Conservation (phyloP, 2,113 vertebrate genomes). For the Hemibagrus wyckioides region DNA sequence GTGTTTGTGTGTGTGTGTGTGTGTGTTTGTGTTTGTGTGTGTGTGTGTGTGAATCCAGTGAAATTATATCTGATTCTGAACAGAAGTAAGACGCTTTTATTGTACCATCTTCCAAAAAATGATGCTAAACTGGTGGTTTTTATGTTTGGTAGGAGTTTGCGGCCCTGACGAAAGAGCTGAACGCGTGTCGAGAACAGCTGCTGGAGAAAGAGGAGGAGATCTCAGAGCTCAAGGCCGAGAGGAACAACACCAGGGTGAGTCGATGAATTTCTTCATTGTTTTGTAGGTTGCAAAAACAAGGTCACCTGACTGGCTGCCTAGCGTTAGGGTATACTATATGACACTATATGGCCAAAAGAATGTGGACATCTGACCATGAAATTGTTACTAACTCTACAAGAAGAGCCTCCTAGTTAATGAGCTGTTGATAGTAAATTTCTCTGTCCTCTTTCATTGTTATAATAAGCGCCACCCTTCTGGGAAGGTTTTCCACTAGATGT, state of each 20-base stretch:
- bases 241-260: constrained; percentile 95
- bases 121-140: constrained; percentile 23
- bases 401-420: no score
- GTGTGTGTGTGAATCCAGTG: not conserved
- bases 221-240: constrained; percentile 97
- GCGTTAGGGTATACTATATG: no score
- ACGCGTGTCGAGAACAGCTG: constrained; percentile 93
- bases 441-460: not conserved
- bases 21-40: not conserved
- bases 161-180: constrained; percentile 95
- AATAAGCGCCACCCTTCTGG: not conserved
- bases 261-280: not conserved
- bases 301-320: not conserved
- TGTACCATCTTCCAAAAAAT: not conserved
- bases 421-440: not conserved
- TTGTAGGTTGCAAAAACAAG: not conserved
- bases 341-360: no score
- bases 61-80: not conserved
- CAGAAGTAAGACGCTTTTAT: not conserved
- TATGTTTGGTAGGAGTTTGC: constrained; percentile 87
- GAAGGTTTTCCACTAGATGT: not conserved
- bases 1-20: not conserved
- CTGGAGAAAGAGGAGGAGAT: constrained; percentile 99
- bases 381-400: not conserved
- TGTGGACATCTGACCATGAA: not conserved